Evolutionary conservation across 2,797 vertebrate species (phyloP).

Genomic region (Poeciliopsis turneri): DNA sequence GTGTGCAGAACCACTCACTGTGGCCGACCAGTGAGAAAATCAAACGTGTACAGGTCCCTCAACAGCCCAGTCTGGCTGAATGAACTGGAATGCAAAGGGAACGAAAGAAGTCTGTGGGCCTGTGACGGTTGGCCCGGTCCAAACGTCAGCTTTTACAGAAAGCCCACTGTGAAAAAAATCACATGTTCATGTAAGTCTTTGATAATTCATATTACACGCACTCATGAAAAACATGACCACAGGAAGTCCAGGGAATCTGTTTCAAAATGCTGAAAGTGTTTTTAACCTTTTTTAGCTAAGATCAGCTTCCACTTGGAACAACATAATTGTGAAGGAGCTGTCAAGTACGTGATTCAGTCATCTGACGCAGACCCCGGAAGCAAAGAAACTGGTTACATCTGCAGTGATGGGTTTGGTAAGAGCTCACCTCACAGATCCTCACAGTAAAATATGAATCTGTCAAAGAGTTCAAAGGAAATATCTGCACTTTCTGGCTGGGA

Average conservation of each 20-base stretch:
- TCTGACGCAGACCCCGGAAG: too few species aligned
- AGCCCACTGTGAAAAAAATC: slow-evolving; percentile 6
- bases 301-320: slow-evolving; percentile 41
- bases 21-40: accelerated
- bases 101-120: not conserved
- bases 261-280: not conserved
- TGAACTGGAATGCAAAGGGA: slow-evolving; percentile 29
- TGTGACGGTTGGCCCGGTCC: slow-evolving; percentile 2
- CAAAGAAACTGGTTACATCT: slow-evolving; percentile 39
- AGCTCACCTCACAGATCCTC: not conserved
- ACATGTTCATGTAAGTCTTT: slow-evolving; percentile 63
- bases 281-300: slow-evolving; percentile 31
- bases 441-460: not conserved
- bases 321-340: slow-evolving; percentile 59
- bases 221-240: not conserved
- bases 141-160: accelerated
- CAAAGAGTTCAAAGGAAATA: not conserved
- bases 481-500: not conserved
- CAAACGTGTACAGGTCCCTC: accelerated
- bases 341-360: slow-evolving; percentile 26
- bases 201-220: not conserved
- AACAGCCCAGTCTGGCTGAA: slow-evolving; percentile 22
- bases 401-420: slow-evolving; percentile 50
- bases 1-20: slow-evolving; percentile 69
- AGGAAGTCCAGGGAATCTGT: not conserved